These are phyloP conservation scores for Phylloscopus trochilus DNA, from an alignment of 2,113 vertebrate species.

Conservation along the genomic window DNA sequence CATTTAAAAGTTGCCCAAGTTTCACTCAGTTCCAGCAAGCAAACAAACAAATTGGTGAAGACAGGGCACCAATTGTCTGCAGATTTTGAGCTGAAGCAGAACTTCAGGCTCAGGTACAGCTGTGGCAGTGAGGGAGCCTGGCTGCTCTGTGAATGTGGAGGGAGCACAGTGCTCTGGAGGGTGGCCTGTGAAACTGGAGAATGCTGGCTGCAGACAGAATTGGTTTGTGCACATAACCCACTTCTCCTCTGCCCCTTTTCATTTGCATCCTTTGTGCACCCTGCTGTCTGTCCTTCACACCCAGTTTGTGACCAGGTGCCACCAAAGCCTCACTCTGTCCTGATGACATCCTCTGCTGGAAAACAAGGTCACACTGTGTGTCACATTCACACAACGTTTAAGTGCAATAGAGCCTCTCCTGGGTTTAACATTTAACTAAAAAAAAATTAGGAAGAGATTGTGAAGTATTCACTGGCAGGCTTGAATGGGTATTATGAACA, in stretches of 20 bases:
- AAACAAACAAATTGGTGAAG: not conserved
- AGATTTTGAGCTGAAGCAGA: not conserved
- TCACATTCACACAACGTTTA: not conserved
- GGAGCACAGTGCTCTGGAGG: not conserved
- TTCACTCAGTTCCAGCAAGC: not conserved
- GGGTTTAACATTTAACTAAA: not conserved
- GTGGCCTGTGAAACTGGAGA: not conserved
- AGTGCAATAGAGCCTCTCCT: not conserved
- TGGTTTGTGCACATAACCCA: rapidly evolving
- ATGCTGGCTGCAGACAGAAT: not conserved
- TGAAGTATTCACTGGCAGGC: not conserved
- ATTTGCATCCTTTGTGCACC: not conserved
- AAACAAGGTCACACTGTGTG: not conserved
- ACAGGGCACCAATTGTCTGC: not conserved
- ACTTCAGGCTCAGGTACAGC: not conserved
- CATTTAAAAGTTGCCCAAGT: not conserved
- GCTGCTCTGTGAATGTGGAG: not conserved
- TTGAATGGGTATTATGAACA: not conserved
- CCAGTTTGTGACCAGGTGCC: not conserved
- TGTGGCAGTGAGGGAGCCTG: rapidly evolving
- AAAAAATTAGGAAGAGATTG: not conserved
- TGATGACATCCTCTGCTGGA: not conserved
- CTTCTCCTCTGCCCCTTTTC: not conserved
- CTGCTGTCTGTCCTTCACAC: not conserved
- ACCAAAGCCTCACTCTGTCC: not conserved